Base-by-base conservation (phyloP, 2,113 vertebrate species). In the Hoplias malabaricus region DNA sequence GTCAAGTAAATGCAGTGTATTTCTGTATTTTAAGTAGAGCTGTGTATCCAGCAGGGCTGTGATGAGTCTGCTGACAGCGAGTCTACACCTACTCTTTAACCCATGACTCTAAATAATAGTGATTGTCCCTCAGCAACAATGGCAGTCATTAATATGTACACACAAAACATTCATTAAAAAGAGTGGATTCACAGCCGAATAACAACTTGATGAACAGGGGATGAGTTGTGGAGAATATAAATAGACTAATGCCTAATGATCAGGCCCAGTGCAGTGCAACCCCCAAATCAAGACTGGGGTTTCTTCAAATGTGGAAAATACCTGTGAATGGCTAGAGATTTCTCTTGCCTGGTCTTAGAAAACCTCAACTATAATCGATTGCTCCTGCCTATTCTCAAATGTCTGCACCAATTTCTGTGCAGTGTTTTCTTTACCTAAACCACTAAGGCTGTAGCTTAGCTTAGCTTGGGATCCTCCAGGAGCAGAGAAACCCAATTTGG, bases 161-260 rank as follows among this genome's bases (percentile, higher is more conserved):
- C 36, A 19, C 31, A 75, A 54, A 34, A 25, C 53, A 61, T 65
- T 80, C 33, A 43, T 75, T 65, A 70, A 19, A 70, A 75, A 14
- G 27, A 46, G 16, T 21, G 0, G 13, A 66, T 63, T 27, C 16
- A n/a, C 70, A 16, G 23, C 43, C 19, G 16, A 75, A 66, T 40
- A 66, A 66, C 61, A 75, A 11, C 13, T 21, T 75, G 23, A 66
- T 65, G 21, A 48, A 59, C 61, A 40, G 38, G 11, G 21, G 9
- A 27, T 65, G 50, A 65, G 21, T 34, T 48, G 48, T 63, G 27
- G 29, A 48, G 11, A 19, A 14, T 53, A 66, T 53, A 53, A 21
- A 36, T 13, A 61, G 16, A 33, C 57, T 61, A 61, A 61, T 61
- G 57, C 13, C n/a, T 61, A 74, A 65, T 65, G 42, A 74, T 50